Evolutionary conservation across 2,888 invertebrate genomes (phyloP).

Genomic region (Synergus itoensis): DNA sequence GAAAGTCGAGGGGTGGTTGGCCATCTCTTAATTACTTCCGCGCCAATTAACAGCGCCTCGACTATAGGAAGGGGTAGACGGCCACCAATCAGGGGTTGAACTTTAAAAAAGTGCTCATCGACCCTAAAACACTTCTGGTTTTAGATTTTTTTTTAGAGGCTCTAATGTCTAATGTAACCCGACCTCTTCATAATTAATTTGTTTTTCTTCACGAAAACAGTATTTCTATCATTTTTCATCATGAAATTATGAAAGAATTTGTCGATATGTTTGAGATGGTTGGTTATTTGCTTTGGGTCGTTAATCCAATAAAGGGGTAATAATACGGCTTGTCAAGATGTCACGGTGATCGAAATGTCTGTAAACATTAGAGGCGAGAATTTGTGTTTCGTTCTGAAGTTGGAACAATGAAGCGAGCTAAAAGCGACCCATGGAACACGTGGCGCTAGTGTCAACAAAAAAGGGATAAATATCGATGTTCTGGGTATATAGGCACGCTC

Average conservation of each 20-base stretch:
- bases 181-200: slow-evolving; percentile 25
- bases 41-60: slow-evolving; percentile 74
- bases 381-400: slow-evolving; percentile 20
- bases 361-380: slow-evolving; percentile 19
- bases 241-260: background rate
- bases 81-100: slow-evolving; percentile 60
- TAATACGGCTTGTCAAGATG: slow-evolving; percentile 17
- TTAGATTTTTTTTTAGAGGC: slow-evolving; percentile 2
- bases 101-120: slow-evolving; percentile 34
- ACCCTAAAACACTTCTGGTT: slow-evolving; percentile 37
- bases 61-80: slow-evolving; percentile 63
- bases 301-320: slow-evolving; percentile 28
- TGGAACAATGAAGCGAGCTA: slow-evolving; percentile 19
- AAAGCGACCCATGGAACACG: slow-evolving; percentile 40
- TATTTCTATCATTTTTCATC: too few relatives aligned
- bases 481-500: slow-evolving; percentile 8
- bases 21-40: slow-evolving; percentile 76
- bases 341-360: slow-evolving; percentile 33
- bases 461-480: slow-evolving; percentile 47
- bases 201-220: too few relatives aligned
- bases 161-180: slow-evolving; percentile 1
- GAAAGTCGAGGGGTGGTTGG: slow-evolving; percentile 60
- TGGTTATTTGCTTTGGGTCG: slow-evolving; percentile 15
- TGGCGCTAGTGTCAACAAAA: slow-evolving; percentile 50
- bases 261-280: background rate